Base-by-base conservation (phyloP, 2,888 invertebrate genomes). In the Polydrusus tereticollis region DNA sequence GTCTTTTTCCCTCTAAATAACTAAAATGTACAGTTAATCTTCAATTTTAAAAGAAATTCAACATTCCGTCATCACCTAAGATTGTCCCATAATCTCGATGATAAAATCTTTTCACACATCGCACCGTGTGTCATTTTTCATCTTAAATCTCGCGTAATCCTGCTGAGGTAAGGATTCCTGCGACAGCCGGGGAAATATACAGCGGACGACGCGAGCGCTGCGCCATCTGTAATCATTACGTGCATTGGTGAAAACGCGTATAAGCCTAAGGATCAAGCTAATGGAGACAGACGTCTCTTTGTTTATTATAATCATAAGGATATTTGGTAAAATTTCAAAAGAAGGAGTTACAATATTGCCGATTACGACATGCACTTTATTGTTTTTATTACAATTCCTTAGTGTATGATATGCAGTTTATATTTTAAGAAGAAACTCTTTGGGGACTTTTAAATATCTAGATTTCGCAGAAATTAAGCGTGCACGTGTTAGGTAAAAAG, bases 211-310 rank as follows among this genome's bases (percentile, higher is more conserved):
- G 47, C 65, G 64, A 50, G 41, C 20, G 33, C 58, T 58, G 23
- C 65, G 66, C 66, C 66, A 71, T 71, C 65, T 71, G 71, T 71
- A 70, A 70, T 70, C 55, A 58, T 70, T 70, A 70, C 64, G 58
- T 36, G 64, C 70, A 23, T 43, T 36, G 50, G 59, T n/a, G 69
- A 69, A 57, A 62, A 52, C 60, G 41, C 20, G 55, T 47, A 69
- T 69, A 63, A 69, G 36, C 29, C 62, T 36, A 6, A 16, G 52
- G 57, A 52, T 63, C 43, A 69, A 23, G 14, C 52, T 70, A 70
- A 70, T 70, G 70, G 64, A 64, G 63, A 70, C 36, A 45, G 63
- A 70, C 70, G 63, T 29, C 18, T 43, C 50, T 55, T 55, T 62
- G 62, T 63, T 57, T 62, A 62, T 59, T 64, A 41, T 41, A 55